Percentiles rank a stretch among this genome's conserved stretches.
phyloP scores from a whole-genome alignment of 2,113 vertebrate species.

The Seriola rivoliana region DNA sequence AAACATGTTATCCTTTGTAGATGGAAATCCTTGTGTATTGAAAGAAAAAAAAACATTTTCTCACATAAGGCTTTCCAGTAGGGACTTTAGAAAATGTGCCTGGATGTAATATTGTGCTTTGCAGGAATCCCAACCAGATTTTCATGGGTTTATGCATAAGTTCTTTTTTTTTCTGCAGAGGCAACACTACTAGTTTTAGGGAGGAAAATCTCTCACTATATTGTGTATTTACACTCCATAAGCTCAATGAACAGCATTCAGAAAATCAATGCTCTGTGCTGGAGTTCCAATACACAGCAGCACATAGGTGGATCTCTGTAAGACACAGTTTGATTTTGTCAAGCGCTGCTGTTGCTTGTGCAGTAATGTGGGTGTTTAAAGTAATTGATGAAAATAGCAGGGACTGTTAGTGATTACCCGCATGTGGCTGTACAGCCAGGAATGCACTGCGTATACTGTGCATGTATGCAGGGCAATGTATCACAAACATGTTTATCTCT shows the following conservation, averaged over 20 bases:
- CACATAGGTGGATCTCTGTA: slow-evolving; percentile 23
- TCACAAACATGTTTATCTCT: slow-evolving; percentile 61
- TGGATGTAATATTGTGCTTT: slow-evolving; percentile 35
- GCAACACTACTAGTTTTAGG: slow-evolving; percentile 5
- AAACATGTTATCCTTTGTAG: slow-evolving; percentile 27
- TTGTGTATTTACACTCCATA: slow-evolving; percentile 41
- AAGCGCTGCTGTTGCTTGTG: background rate
- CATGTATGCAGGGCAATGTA: background rate
- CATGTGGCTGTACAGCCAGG: background rate
- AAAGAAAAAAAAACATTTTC: slow-evolving; percentile 8
- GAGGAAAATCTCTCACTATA: slow-evolving; percentile 23
- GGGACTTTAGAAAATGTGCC: slow-evolving; percentile 23
- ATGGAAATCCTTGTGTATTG: slow-evolving; percentile 6
- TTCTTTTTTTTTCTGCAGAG: slow-evolving; percentile 27
- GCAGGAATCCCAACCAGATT: slow-evolving; percentile 52
- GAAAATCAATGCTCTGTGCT: slow-evolving; percentile 41
- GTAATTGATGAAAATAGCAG: slow-evolving; percentile 26
- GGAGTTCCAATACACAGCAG: slow-evolving; percentile 38
- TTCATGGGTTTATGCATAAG: slow-evolving; percentile 10
- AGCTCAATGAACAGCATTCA: slow-evolving; percentile 34
- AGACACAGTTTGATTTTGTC: slow-evolving; percentile 46
- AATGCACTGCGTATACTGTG: background rate
- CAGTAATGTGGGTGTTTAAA: slow-evolving; percentile 23
- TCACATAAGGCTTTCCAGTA: background rate
- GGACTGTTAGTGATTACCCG: background rate